Conservation (phyloP, 2,113 vertebrate species). For the Calonectris borealis region DNA sequence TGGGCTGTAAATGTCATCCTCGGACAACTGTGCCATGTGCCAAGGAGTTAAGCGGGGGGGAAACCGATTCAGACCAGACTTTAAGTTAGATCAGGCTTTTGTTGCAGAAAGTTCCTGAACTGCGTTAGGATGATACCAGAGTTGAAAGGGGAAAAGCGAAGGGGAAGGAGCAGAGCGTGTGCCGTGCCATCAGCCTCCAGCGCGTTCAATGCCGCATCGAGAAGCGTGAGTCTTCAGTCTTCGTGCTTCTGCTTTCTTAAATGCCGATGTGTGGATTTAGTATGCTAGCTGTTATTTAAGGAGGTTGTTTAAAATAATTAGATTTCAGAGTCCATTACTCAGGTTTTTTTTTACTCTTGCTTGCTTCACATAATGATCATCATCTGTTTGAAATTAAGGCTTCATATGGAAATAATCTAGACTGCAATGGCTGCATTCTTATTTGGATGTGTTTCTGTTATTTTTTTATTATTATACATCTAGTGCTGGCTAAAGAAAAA, state of each 20-base stretch:
- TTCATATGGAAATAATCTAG: not conserved
- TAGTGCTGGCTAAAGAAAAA: not conserved
- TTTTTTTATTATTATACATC: not conserved
- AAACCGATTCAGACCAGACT: not conserved
- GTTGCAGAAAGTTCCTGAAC: not conserved
- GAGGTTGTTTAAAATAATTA: not conserved
- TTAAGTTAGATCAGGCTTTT: not conserved
- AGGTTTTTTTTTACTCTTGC: not conserved
- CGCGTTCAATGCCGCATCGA: rapidly evolving
- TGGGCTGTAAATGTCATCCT: not conserved
- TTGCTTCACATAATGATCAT: not conserved
- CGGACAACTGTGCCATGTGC: not conserved
- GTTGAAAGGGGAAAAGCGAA: not conserved
- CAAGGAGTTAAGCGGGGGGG: not conserved
- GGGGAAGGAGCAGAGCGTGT: not conserved
- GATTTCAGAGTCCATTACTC: not conserved
- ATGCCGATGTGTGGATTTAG: not conserved
- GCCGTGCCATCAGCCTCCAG: not conserved
- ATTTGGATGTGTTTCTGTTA: not conserved
- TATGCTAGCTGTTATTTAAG: not conserved
- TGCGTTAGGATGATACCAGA: not conserved
- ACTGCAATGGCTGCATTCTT: not conserved
- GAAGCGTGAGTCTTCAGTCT: not conserved
- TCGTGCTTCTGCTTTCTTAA: rapidly evolving
- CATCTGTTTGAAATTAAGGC: not conserved